Percentiles rank a stretch among this genome's conserved stretches.
Evolutionary conservation across 1,140 invertebrate species (phyloP).

Genomic region (Magallana ariakensis): DNA sequence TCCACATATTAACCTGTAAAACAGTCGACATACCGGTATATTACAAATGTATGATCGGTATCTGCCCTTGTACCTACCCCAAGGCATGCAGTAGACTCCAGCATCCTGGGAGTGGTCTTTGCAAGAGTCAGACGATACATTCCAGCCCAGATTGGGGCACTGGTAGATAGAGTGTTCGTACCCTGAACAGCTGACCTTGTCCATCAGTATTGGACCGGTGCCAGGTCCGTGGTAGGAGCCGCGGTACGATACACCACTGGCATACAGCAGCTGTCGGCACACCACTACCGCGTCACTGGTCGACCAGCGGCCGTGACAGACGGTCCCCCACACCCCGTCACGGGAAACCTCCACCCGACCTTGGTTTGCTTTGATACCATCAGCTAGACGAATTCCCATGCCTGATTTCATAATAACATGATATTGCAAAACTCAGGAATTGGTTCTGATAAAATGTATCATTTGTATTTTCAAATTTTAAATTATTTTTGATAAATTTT

Average conservation of each 20-base stretch:
- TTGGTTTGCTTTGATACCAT: conserved; percentile 43
- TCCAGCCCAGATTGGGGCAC: conserved; percentile 68
- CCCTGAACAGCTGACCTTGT: conserved; percentile 59
- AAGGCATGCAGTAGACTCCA: conserved; percentile 64
- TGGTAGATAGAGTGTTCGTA: conserved; percentile 63
- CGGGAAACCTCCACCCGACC: conserved; percentile 81
- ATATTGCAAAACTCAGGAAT: too few relatives aligned
- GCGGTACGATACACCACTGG: conserved; percentile 58
- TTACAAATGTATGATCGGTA: too few relatives aligned
- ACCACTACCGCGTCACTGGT: conserved; percentile 66
- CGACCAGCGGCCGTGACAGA: conserved; percentile 71
- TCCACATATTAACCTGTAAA: too few relatives aligned
- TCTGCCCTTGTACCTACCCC: conserved; percentile 34
- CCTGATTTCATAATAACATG: conserved; percentile 26
- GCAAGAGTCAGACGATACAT: conserved; percentile 58
- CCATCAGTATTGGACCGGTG: conserved; percentile 61
- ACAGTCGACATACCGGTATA: too few relatives aligned
- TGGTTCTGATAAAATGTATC: too few relatives aligned
- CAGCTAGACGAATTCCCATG: conserved; percentile 58
- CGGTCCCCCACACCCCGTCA: conserved; percentile 71
- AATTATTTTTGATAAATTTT: background rate
- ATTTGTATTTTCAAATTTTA: background rate
- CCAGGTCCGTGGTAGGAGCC: conserved; percentile 57
- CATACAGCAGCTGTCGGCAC: conserved; percentile 71
- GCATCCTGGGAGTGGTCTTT: conserved; percentile 65